Evolutionary conservation across 2,888 invertebrate genomes (phyloP), one percentile per base, ranked within the genome.

Genomic region (Ochlodes sylvanus): DNA sequence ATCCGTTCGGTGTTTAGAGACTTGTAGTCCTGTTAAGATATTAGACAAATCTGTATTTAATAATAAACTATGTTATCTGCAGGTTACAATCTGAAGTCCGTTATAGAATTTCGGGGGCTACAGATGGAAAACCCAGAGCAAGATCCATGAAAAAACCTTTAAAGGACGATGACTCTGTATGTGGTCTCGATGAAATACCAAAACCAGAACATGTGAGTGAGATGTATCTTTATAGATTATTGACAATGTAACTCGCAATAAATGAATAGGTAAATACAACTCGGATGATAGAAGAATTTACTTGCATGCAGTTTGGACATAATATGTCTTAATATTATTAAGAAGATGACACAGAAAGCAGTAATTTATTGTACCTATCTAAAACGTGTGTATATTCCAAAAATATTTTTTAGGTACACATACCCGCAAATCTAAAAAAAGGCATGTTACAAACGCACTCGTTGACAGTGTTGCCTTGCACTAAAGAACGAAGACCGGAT

Each of bases 181-280:
- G 92, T 71, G 91, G 90, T 0, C 75, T 89, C 2, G 92, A 92
- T 69, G 91, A 91, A 57, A 88, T 90, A 76, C 90, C 89, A 6
- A 81, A 71, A 65, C 89, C 87, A 0, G 88, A 92, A 74, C 88
- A 90, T 70, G 92, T 92, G 27, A 5, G 27, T 27, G 27, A 27
- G 27, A 62, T 82, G 84, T 76, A 34, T 14, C 21, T 17, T 68
- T 4, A 5, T 27, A 27, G 27, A 27, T 27, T 27, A 27, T 27
- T 27, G 27, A 27, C 3, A 27, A 27, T 27, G 2, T 27, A n/a
- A 27, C 5, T 27, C 27, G 27, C 2, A 27, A 4, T 4, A 27
- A 27, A 27, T 5, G 2, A 5, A 27, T 27, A 5, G 5, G 2
- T 4, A 27, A 4, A 27, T 27, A 27, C 27, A 27, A 27, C 27